Evolutionary conservation across 2,113 vertebrate genomes (phyloP).

Genomic region (Mellivora capensis): DNA sequence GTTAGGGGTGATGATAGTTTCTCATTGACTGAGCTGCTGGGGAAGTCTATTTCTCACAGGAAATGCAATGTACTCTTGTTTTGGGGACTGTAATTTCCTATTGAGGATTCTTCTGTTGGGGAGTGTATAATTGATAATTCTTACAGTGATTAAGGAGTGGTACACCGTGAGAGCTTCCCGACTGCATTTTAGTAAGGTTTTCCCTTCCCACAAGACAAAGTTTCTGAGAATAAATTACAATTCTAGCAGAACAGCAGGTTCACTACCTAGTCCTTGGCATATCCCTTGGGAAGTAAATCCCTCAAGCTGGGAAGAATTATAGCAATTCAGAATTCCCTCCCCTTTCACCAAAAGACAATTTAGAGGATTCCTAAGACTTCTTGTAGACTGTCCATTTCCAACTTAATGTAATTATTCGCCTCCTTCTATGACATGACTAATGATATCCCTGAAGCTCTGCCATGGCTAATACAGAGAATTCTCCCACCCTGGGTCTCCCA

Average conservation of each 20-base stretch:
- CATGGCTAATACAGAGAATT: not conserved
- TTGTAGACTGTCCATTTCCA: not conserved
- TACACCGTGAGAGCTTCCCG: not conserved
- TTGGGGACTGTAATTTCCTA: not conserved
- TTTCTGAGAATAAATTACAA: constrained; percentile 4
- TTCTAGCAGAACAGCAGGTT: not conserved
- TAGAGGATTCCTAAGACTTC: not conserved
- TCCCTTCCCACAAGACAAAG: not conserved
- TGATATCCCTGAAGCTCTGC: not conserved
- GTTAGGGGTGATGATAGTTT: not conserved
- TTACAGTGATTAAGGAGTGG: not conserved
- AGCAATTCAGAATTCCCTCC: not conserved
- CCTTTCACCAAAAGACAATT: not conserved
- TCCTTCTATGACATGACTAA: not conserved
- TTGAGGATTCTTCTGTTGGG: not conserved
- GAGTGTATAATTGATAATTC: not conserved
- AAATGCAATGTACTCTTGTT: not conserved
- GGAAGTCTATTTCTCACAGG: not conserved
- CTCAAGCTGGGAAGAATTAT: not conserved
- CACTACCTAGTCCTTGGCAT: not conserved
- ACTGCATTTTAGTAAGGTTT: not conserved
- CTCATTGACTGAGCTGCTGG: not conserved
- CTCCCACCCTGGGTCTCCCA: not conserved
- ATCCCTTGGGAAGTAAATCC: not conserved
- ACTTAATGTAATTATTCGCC: not conserved